Conservation (phyloP, 2,888 invertebrate species). For the Dasysyrphus tricinctus region DNA sequence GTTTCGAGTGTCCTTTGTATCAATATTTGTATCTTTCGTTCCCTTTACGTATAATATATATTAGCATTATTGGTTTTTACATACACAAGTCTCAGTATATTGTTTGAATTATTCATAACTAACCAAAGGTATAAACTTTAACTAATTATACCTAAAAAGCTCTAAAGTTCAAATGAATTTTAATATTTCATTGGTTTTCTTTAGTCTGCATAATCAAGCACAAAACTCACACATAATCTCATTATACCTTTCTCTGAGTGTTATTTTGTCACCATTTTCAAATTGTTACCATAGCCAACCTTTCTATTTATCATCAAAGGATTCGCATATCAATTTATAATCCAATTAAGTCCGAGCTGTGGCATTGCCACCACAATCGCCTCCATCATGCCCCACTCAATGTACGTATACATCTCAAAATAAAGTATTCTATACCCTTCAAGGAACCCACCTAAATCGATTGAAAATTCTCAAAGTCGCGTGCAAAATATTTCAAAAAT, state of each 20-base stretch:
- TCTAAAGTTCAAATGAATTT: neutral
- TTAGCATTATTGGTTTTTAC: too few relatives aligned
- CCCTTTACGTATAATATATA: too few relatives aligned
- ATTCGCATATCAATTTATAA: constrained; percentile 57
- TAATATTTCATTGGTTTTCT: neutral
- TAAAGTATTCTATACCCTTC: neutral
- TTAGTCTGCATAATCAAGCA: neutral
- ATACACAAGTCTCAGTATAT: too few relatives aligned
- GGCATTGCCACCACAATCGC: neutral
- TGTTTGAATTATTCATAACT: too few relatives aligned
- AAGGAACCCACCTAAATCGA: constrained; percentile 2
- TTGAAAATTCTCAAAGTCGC: constrained; percentile 30
- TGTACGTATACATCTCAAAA: neutral
- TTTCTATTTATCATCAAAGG: neutral
- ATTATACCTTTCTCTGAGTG: neutral
- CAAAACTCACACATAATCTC: neutral
- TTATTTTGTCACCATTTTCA: neutral
- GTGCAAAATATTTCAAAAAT: constrained; percentile 51
- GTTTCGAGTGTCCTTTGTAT: too few relatives aligned
- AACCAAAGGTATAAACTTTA: too few relatives aligned
- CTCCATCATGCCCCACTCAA: neutral
- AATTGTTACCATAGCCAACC: neutral
- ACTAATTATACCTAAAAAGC: too few relatives aligned
- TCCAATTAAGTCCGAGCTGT: constrained; percentile 50
- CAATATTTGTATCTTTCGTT: too few relatives aligned